Evolutionary conservation across 2,797 vertebrate species (phyloP), one percentile per base, ranked within the genome.

Genomic region (Myotis findleyi): DNA sequence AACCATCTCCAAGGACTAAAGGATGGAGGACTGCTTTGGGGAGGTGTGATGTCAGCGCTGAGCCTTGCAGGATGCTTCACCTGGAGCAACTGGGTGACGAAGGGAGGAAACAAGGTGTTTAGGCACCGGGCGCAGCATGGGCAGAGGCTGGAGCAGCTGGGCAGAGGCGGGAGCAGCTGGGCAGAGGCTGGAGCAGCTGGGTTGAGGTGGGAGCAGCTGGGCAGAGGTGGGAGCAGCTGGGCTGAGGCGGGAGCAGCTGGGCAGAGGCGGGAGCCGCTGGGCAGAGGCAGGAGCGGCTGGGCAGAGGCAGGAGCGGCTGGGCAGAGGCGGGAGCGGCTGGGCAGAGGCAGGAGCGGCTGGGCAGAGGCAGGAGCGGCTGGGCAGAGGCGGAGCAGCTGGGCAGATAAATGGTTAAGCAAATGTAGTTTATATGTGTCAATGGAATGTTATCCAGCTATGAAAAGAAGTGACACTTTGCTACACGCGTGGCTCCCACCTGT

Each of bases 321-420:
- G 41, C n/a, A 81, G 81, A 44, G 38, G 41, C 41, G 2, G 2
- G 41, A 44, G 41, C 9, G 10, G 41, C 41, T 44, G 41, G 41
- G 41, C n/a, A 81, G 81, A 44, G 51, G 41, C 41, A 2, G 41
- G 41, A 10, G 41, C 9, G 10, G 41, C 41, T 44, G 41, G 41
- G 41, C n/a, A 81, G 81, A 44, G 33, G 41, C 41, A 2, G 41
- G 41, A 44, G 41, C 9, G 10, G 41, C 41, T 44, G 41, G 41
- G 41, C n/a, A 81, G 81, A 44, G 33, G 33, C 33, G 41, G 41
- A 44, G 41, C 9, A 44, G 41, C 41, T 44, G 41, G 41, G 41
- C n/a, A 81, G 81, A 44, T n/a, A 30, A 64, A 59, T 80, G 13
- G 21, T 21, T 25, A 47, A 89, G 84, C n/a, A 47, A 94, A 96